Base-by-base conservation (phyloP, 2,888 invertebrate genomes). In the Thera obeliscata region DNA sequence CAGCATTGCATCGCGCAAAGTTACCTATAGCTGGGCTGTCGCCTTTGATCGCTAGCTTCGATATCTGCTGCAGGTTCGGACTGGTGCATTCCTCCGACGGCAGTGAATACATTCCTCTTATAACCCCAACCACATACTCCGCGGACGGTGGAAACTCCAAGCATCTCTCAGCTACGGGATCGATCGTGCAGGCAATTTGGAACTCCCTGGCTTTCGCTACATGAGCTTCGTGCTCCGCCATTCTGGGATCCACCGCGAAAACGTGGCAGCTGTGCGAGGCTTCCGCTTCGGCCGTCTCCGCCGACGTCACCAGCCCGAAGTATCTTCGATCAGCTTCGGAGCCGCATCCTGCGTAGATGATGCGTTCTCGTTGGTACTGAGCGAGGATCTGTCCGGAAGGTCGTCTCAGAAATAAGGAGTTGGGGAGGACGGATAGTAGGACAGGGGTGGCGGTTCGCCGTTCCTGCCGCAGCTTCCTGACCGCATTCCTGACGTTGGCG, bases 231-330 rank as follows among this genome's bases (percentile, higher is more conserved):
- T 99, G 99, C 68, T 97, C 96, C 3, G 96, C 95, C 77, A 98
- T 93, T 86, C 98, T 96, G 0, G 98, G 96, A 83, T 99, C 98
- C 7, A 98, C 97, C 69, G 98, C 98, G 86, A 99, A 99, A 0
- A 99, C 98, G 87, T 99, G 99, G 82, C 99, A 98, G 62, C 98
- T 98, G 82, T 97, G 97, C 0, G 97, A 97, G 78, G 81, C 95
- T 72, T 89, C 92, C 0, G 84, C 80, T 49, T 90, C 91, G 0
- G 93, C 93, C 68, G 94, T 90, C 69, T 96, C 95, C 0, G 97
- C 96, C 80, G 97, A 96, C 0, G 98, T 99, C 2, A 99, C 97
- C 55, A 99, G 95, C 0, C 98, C 99, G 85, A 99, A 99, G 87
- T 98, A 98, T 61, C 98, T 94, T 78, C 97, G 96, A 81, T 98